Evolutionary conservation across 1,140 invertebrate species (phyloP).

Genomic region (Atopsyche davidsoni): DNA sequence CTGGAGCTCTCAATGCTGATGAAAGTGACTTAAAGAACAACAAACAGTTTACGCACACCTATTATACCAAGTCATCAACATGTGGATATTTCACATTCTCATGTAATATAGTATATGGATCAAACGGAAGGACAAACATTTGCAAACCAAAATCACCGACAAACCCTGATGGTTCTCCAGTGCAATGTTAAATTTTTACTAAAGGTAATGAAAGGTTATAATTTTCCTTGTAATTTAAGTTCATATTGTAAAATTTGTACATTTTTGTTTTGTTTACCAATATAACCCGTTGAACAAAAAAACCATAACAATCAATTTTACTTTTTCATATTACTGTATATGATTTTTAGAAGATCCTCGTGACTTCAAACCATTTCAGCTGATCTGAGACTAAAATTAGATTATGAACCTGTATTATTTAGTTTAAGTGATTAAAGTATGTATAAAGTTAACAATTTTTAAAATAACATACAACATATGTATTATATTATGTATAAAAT

Average conservation of each 20-base stretch:
- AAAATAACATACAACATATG: too few species aligned
- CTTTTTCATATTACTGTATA: too few species aligned
- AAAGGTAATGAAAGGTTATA: slow-evolving; percentile 2
- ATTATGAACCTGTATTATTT: too few species aligned
- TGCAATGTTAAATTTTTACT: slow-evolving; percentile 34
- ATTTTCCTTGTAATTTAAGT: slow-evolving; percentile 1
- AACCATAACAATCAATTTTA: too few species aligned
- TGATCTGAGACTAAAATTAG: too few species aligned
- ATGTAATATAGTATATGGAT: slow-evolving; percentile 69
- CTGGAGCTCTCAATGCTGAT: slow-evolving; percentile 56
- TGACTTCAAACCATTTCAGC: too few species aligned
- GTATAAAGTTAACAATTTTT: too few species aligned
- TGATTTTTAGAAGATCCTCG: too few species aligned
- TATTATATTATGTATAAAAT: too few species aligned
- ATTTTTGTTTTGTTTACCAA: background rate
- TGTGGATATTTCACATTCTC: slow-evolving; percentile 81
- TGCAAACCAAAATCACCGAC: slow-evolving; percentile 64
- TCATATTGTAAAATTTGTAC: background rate
- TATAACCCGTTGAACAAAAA: too few species aligned
- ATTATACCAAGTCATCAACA: slow-evolving; percentile 77
- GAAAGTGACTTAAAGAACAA: slow-evolving; percentile 51
- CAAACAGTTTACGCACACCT: slow-evolving; percentile 65
- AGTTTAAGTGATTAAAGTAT: too few species aligned
- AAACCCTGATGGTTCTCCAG: slow-evolving; percentile 45
- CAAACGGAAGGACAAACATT: slow-evolving; percentile 69